These are phyloP conservation scores for Cnemophilus loriae DNA, from an alignment of 2,113 vertebrate species.

Conservation along the genomic window DNA sequence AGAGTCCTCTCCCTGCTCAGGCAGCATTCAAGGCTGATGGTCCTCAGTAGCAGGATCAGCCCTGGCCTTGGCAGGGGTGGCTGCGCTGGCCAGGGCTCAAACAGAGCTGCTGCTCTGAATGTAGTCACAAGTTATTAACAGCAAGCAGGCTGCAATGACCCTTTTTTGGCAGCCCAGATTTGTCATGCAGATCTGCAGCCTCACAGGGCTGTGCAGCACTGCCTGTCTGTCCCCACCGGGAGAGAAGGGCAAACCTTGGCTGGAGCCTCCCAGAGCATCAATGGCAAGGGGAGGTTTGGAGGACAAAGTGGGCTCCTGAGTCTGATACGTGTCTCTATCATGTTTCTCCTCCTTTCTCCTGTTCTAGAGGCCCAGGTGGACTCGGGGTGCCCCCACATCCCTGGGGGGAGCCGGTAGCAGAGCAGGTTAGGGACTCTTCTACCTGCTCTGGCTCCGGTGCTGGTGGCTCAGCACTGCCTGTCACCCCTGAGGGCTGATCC, in stretches of 20 bases:
- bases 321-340: fast-evolving
- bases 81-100: not conserved
- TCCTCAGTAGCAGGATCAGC: not conserved
- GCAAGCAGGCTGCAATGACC: not conserved
- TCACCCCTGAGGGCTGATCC: not conserved
- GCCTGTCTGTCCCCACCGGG: fast-evolving
- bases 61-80: not conserved
- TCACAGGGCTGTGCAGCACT: not conserved
- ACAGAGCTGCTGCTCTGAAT: not conserved
- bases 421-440: not conserved
- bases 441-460: not conserved
- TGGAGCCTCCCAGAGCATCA: not conserved
- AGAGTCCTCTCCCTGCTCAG: not conserved
- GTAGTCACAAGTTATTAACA: not conserved
- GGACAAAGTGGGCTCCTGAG: not conserved
- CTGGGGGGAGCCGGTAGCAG: not conserved
- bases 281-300: not conserved
- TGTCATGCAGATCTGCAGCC: not conserved
- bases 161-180: not conserved
- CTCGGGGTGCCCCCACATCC: not conserved
- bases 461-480: not conserved
- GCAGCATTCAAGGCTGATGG: fast-evolving
- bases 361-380: not conserved
- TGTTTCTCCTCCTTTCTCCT: not conserved
- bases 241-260: not conserved